These are phyloP conservation scores for Apostichopus leukothele DNA, from an alignment of 53 echinoderm and acorn worm genomes.

Conservation along the genomic window DNA sequence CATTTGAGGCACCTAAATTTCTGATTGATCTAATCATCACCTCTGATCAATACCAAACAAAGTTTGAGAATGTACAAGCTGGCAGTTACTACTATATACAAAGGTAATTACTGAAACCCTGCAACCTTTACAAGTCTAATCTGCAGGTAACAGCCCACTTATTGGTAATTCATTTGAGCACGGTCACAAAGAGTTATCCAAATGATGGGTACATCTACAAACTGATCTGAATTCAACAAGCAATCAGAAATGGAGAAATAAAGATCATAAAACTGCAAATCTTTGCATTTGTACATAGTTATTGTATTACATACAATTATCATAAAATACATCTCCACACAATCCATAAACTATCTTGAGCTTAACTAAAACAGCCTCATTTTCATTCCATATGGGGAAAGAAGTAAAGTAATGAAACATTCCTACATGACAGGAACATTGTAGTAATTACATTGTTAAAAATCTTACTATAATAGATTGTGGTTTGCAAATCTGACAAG, in stretches of 20 bases:
- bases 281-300: too few relatives aligned
- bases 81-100: slow-evolving; percentile 21
- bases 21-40: neutral
- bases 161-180: too few relatives aligned
- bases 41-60: slow-evolving; percentile 1
- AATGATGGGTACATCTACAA: too few relatives aligned
- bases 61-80: slow-evolving; percentile 15
- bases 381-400: neutral
- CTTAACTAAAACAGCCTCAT: neutral
- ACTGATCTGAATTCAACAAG: too few relatives aligned
- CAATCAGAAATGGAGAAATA: too few relatives aligned
- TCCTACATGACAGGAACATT: neutral
- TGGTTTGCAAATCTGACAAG: too few relatives aligned
- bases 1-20: slow-evolving; percentile 6
- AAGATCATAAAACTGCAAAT: too few relatives aligned
- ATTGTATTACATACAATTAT: neutral
- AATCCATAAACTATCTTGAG: neutral
- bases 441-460: neutral
- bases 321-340: neutral
- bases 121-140: neutral
- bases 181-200: too few relatives aligned
- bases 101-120: neutral
- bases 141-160: too few relatives aligned
- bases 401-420: neutral
- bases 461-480: neutral